Evolutionary conservation across 2,888 invertebrate species (phyloP), one percentile per base, ranked within the genome.

Genomic region (Mesorhabditis sp.): DNA sequence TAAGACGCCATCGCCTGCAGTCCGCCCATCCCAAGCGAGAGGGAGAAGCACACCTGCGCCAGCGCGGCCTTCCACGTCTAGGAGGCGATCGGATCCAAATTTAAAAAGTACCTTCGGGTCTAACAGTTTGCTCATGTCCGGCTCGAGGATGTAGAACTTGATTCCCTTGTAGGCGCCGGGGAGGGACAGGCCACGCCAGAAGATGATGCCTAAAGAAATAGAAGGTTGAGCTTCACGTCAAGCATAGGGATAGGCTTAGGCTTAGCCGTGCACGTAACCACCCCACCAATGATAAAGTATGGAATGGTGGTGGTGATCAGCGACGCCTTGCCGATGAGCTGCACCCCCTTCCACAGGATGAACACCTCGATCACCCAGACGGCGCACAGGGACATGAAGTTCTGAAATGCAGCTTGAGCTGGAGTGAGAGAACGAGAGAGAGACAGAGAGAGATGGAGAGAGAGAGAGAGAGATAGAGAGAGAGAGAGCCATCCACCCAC

Each of bases 11-110:
- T 63, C 15, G 80, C 77, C 45, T 81, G 70, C 62, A 83, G 70
- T 13, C 82, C 82, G 28, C 83, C 83, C 61, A 76, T 77, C 5
- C 83, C 84, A 28, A 84, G 76, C 10, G 80, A 78, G 45, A 84
- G 72, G 15, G 77, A 77, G 67, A 82, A 84, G 72, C 82, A 82
- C 4, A 80, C 67, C 65, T 84, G 84, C 15, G 79, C 80, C 45
- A 84, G 73, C 1, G 84, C 84, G 6, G 71, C 75, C 5, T 71
- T 68, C 81, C 83, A 84, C 3, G 83, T 79, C 69, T 74, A 45
- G 6, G 72, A 44, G 28, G 2, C 28, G 28, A 28, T 28, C 1
- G 2, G 1, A 28, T 28, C 1, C 1, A 28, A 28, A 28, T 28
- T 28, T 28, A 28, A 28, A 28, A 28, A 28, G 28, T 28, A 28